These are phyloP conservation scores for Zaprionus bogoriensis DNA, from an alignment of 2,888 invertebrate genomes.

Conservation along the genomic window DNA sequence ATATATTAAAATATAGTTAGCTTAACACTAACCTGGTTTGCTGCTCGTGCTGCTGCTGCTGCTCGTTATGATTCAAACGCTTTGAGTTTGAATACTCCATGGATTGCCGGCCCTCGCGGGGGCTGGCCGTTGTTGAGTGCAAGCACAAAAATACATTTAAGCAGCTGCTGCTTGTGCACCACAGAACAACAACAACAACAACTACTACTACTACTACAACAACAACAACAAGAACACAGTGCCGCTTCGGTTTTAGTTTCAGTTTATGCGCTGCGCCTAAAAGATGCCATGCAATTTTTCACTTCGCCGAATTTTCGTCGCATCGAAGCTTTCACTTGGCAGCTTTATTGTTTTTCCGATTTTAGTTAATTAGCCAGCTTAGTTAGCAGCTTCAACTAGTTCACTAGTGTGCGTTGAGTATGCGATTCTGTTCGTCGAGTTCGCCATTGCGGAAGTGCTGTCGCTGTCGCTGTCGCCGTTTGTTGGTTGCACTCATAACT, in stretches of 20 bases:
- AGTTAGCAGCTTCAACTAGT: not conserved
- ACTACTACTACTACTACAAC: too few relatives aligned
- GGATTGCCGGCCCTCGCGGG: constrained; percentile 83
- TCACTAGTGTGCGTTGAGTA: too few relatives aligned
- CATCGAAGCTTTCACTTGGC: constrained; percentile 5
- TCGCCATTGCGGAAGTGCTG: constrained; percentile 68
- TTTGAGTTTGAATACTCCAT: constrained; percentile 83
- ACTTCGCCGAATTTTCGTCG: constrained; percentile 34
- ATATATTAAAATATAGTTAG: constrained; percentile 11
- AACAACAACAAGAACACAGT: constrained; percentile 13
- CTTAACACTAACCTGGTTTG: constrained; percentile 75
- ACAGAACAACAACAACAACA: constrained; percentile 25
- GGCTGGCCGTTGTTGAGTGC: constrained; percentile 82
- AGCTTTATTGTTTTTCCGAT: not conserved
- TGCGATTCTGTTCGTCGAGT: constrained; percentile 19
- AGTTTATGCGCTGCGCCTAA: constrained; percentile 70
- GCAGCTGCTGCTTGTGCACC: constrained; percentile 64
- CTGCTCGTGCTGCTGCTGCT: constrained; percentile 27
- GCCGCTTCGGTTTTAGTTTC: too few relatives aligned
- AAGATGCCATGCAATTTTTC: constrained; percentile 67
- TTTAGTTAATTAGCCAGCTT: constrained; percentile 3
- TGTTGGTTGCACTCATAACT: constrained; percentile 75
- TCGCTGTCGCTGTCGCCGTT: constrained; percentile 45
- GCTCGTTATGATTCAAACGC: constrained; percentile 73
- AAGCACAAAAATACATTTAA: constrained; percentile 83